These are phyloP conservation scores for Cirrhinus mrigala DNA, from an alignment of 2,797 vertebrate species.

Conservation along the genomic window DNA sequence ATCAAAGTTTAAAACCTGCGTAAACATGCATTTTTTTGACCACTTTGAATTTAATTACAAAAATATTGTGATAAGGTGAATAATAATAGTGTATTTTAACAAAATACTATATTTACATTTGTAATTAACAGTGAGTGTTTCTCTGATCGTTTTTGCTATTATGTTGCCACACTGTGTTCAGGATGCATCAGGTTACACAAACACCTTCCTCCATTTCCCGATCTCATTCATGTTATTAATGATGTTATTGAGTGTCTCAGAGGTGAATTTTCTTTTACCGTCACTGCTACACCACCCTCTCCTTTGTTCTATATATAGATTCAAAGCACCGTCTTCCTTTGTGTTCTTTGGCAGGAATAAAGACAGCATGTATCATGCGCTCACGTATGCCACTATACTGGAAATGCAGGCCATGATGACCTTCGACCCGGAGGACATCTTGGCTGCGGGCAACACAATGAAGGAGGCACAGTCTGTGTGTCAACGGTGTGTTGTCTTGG, in stretches of 20 bases:
- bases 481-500: conserved; percentile 80
- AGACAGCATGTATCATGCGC: conserved; percentile 97
- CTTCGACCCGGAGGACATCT: conserved; percentile 93
- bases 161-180: neutral
- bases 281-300: conserved; percentile 10
- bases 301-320: conserved; percentile 60
- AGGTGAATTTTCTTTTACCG: conserved; percentile 8
- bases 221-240: conserved; percentile 11
- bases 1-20: neutral
- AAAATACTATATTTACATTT: neutral
- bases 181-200: neutral
- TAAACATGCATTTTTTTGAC: neutral
- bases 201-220: neutral
- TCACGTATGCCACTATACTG: conserved; percentile 95
- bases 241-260: neutral
- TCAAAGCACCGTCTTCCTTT: conserved; percentile 12
- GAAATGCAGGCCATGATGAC: conserved; percentile 99
- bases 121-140: neutral
- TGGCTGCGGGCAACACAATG: conserved; percentile 92
- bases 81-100: neutral
- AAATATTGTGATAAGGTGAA: neutral
- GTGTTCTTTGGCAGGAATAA: conserved; percentile 83
- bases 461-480: conserved; percentile 94
- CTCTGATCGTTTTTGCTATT: neutral
- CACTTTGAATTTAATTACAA: neutral